Evolutionary conservation across 2,888 invertebrate genomes (phyloP).

Genomic region (Polyommatus iphigenia): DNA sequence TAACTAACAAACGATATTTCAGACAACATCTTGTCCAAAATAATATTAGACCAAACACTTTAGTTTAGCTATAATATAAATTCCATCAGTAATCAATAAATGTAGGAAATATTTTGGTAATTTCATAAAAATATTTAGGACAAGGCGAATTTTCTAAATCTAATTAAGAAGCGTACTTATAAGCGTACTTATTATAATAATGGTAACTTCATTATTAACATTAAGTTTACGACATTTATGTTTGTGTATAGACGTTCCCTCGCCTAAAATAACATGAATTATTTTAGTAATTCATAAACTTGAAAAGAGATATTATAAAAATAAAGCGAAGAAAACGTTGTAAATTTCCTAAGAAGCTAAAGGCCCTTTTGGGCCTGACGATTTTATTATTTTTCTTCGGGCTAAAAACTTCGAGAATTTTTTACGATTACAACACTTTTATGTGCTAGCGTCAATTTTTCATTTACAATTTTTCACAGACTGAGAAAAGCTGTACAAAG

Average conservation of each 20-base stretch:
- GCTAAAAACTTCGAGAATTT: not conserved
- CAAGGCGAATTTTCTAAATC: no score
- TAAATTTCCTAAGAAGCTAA: not conserved
- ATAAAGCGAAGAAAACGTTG: not conserved
- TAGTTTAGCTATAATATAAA: no score
- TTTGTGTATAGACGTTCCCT: not conserved
- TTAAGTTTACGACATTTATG: not conserved
- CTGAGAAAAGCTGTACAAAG: not conserved
- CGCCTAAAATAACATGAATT: not conserved
- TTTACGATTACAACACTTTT: slow-evolving; percentile 11
- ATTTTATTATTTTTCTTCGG: slow-evolving; percentile 5
- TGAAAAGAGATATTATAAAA: slow-evolving; percentile 12
- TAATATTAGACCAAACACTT: no score
- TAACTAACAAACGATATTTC: no score
- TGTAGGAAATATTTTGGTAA: no score
- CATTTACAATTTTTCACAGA: not conserved
- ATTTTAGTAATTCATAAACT: slow-evolving; percentile 4
- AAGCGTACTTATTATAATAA: not conserved
- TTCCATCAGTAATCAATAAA: no score
- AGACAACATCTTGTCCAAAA: no score
- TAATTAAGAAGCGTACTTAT: not conserved
- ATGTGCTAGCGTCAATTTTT: not conserved
- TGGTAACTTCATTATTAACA: not conserved
- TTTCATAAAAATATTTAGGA: no score
- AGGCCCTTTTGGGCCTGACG: slow-evolving; percentile 9